phyloP scores from a whole-genome alignment of 2,113 vertebrate species.

The Neogobius melanostomus region DNA sequence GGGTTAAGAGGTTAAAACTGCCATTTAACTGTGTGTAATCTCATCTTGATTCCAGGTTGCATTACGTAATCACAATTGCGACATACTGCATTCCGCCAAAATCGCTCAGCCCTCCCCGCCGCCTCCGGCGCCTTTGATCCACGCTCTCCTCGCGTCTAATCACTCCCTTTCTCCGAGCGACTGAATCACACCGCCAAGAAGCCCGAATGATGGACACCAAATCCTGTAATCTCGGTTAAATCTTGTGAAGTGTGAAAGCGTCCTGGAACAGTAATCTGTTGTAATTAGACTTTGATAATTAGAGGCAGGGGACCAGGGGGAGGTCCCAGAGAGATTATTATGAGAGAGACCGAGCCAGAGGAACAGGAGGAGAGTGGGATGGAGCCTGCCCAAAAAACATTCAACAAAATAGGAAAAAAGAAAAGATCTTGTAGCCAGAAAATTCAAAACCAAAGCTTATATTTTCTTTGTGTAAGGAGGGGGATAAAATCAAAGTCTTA shows the following conservation, averaged over 20 bases:
- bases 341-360: constrained; percentile 56
- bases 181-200: constrained; percentile 39
- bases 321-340: constrained; percentile 63
- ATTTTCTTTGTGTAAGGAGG: not conserved
- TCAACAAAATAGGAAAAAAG: not conserved
- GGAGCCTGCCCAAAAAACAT: constrained; percentile 44
- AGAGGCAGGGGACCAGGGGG: constrained; percentile 52
- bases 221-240: constrained; percentile 60
- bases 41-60: no score
- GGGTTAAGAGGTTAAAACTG: no score
- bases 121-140: constrained; percentile 16
- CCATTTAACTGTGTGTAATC: no score
- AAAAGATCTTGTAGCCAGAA: not conserved
- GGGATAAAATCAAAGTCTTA: constrained; percentile 40
- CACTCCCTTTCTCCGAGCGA: constrained; percentile 10
- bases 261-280: constrained; percentile 59
- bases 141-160: constrained; percentile 9
- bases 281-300: constrained; percentile 70
- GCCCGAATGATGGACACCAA: constrained; percentile 42
- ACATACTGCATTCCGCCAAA: no score
- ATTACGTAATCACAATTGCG: no score
- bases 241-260: constrained; percentile 56
- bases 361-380: constrained; percentile 67
- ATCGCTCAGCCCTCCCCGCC: no score
- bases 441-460: not conserved